Evolutionary conservation across 2,113 vertebrate species (phyloP).

Genomic region (Amia ocellicauda): DNA sequence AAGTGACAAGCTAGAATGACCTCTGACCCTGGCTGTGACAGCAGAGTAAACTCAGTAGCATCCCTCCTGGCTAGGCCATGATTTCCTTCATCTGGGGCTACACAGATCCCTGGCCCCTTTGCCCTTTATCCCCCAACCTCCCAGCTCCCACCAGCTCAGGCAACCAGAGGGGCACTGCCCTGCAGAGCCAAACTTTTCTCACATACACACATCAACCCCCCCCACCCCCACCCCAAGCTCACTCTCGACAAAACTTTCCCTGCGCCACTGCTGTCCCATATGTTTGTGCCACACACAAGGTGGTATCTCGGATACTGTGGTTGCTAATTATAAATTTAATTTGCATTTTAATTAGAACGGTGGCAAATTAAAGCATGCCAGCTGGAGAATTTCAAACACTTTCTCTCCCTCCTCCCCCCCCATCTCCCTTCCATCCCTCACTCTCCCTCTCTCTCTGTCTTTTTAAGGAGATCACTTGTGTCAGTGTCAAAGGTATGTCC

Average conservation of each 20-base stretch:
- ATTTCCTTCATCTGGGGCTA: conserved; percentile 54
- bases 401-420: conserved; percentile 40
- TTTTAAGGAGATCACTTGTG: conserved; percentile 74
- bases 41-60: conserved; percentile 68
- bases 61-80: conserved; percentile 54
- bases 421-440: conserved; percentile 43
- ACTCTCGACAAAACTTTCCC: conserved; percentile 45
- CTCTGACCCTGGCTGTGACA: conserved; percentile 86
- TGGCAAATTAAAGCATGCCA: conserved; percentile 99
- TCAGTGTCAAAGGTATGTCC: conserved; percentile 72
- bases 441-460: conserved; percentile 17
- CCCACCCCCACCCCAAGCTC: conserved; percentile 49
- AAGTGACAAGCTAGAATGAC: conserved; percentile 70
- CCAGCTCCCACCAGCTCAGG: conserved; percentile 34
- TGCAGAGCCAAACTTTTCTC: conserved; percentile 25
- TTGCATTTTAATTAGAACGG: conserved; percentile 99
- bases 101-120: conserved; percentile 10
- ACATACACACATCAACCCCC: conserved; percentile 37
- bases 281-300: conserved; percentile 90
- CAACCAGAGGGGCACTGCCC: conserved; percentile 11
- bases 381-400: conserved; percentile 99
- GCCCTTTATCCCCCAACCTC: conserved; percentile 11
- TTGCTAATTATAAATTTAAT: conserved; percentile 99
- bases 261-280: conserved; percentile 83
- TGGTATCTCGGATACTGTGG: conserved; percentile 97